Percentiles rank a stretch among this genome's conserved stretches.
These are phyloP conservation scores for Xenus cinereus DNA, from an alignment of 2,113 vertebrate species.

Conservation along the genomic window DNA sequence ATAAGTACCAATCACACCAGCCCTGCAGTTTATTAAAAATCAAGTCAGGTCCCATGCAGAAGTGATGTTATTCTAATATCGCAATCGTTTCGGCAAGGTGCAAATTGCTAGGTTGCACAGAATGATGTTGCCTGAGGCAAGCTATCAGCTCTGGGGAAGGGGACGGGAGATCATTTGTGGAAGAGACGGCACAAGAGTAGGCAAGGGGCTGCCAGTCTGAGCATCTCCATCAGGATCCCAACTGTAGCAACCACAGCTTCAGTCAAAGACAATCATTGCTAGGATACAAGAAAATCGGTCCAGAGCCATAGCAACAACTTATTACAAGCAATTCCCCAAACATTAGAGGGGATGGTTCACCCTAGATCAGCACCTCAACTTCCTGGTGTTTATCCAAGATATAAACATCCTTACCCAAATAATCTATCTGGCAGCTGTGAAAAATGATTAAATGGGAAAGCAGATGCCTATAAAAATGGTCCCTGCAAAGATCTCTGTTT, in stretches of 20 bases:
- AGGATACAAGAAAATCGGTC: conserved; percentile 26
- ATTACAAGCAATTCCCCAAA: background rate
- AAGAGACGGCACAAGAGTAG: background rate
- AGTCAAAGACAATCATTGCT: conserved; percentile 1
- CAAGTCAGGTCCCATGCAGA: conserved; percentile 18
- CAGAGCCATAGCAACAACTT: conserved; percentile 23
- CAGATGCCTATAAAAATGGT: background rate
- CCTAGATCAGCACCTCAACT: background rate
- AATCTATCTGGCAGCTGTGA: background rate
- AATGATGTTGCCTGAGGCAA: background rate
- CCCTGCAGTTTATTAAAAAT: conserved; percentile 21
- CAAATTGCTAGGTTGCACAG: conserved; percentile 1
- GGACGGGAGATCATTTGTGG: background rate
- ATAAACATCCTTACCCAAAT: background rate
- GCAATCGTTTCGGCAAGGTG: background rate
- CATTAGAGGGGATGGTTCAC: background rate
- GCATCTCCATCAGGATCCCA: background rate
- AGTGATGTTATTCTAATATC: background rate
- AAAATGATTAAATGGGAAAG: background rate
- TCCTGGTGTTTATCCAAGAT: background rate
- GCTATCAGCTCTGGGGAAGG: background rate
- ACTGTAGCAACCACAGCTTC: background rate
- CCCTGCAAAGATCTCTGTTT: background rate
- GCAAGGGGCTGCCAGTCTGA: background rate
- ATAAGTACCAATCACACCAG: fast-evolving